A percentile compares a stretch with the other conserved stretches of the same genome.
Evolutionary conservation across 2,113 vertebrate genomes (phyloP).

Genomic region (Pristiophorus japonicus): DNA sequence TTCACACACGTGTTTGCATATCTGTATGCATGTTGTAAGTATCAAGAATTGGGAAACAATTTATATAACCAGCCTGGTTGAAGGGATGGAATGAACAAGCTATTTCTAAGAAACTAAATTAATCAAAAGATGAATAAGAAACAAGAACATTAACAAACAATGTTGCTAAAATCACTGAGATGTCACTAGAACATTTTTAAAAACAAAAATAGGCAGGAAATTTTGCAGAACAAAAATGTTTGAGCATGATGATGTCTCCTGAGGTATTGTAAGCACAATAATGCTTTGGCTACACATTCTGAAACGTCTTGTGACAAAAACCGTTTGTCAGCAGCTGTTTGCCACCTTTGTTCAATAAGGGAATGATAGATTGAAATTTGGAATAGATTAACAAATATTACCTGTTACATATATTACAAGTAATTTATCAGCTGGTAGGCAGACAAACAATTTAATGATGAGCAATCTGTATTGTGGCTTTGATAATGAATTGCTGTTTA

Average conservation of each 20-base stretch:
- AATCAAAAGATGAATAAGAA: neutral
- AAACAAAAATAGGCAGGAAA: neutral
- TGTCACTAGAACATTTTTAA: neutral
- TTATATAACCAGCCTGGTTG: neutral
- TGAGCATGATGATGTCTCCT: neutral
- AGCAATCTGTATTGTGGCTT: conserved; percentile 50
- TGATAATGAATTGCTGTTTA: conserved; percentile 64
- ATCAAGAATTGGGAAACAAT: neutral
- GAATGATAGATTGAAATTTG: conserved; percentile 41
- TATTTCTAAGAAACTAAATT: neutral
- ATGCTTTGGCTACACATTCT: neutral
- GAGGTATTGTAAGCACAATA: neutral
- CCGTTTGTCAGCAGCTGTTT: conserved; percentile 14
- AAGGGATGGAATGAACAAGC: neutral
- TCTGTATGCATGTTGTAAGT: neutral
- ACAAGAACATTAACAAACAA: neutral
- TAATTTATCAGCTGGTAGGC: conserved; percentile 62
- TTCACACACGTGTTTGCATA: neutral
- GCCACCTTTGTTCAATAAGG: conserved; percentile 33
- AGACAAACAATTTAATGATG: conserved; percentile 48
- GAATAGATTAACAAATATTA: conserved; percentile 60
- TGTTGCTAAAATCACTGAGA: neutral
- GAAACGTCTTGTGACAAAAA: conserved; percentile 24
- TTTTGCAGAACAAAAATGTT: conserved; percentile 5
- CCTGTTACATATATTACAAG: conserved; percentile 57